A percentile compares a stretch with the other conserved stretches of the same genome.
Conservation (phyloP, 1,140 invertebrate genomes). For the Pogonomyrmex californicus region DNA sequence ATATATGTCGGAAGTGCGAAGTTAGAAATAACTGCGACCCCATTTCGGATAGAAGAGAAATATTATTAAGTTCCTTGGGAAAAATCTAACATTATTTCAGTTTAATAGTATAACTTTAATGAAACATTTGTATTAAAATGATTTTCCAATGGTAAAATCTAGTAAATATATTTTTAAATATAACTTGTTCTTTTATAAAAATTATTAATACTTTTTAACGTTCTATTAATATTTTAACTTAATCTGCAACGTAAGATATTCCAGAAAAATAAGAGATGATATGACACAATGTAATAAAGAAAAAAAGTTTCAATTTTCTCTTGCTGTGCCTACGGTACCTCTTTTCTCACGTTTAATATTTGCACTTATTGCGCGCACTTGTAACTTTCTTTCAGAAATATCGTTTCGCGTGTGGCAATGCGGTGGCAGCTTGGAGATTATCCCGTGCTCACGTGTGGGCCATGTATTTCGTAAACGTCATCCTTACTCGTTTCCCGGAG, state of each 20-base stretch:
- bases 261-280: neutral
- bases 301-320: neutral
- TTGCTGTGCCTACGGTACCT: neutral
- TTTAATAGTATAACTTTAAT: constrained; percentile 26
- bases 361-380: neutral
- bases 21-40: constrained; percentile 57
- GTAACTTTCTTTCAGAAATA: constrained; percentile 87
- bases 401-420: constrained; percentile 98
- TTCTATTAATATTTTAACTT: neutral
- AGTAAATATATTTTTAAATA: neutral
- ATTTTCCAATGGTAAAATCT: neutral
- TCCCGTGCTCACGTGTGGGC: constrained; percentile 96
- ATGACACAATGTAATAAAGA: neutral
- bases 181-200: neutral
- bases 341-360: constrained; percentile 17
- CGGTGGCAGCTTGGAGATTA: constrained; percentile 97
- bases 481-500: constrained; percentile 98
- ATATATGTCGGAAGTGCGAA: constrained; percentile 56
- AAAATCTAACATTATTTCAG: constrained; percentile 28
- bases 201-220: neutral
- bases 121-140: constrained; percentile 4
- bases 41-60: constrained; percentile 45
- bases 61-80: constrained; percentile 21
- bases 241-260: neutral
- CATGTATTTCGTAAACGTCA: constrained; percentile 97